Percentiles rank a stretch among this genome's conserved stretches.
phyloP scores from a whole-genome alignment of 1,140 invertebrate genomes.

The Hycleus phaleratus region DNA sequence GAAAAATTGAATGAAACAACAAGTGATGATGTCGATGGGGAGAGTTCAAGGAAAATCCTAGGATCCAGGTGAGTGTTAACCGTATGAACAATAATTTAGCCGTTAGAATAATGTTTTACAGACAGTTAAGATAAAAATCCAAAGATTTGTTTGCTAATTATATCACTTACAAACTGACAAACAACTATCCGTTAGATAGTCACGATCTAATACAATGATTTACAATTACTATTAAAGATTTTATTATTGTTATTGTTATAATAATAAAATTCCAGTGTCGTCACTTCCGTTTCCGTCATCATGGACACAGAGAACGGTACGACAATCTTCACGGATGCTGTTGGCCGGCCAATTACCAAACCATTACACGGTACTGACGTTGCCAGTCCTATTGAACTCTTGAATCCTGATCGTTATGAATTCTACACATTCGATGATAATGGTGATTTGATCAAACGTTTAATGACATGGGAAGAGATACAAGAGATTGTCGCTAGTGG shows the following conservation, averaged over 20 bases:
- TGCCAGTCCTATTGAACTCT: constrained; percentile 65
- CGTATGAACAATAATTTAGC: no score
- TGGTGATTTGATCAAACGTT: constrained; percentile 67
- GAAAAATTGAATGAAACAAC: background rate
- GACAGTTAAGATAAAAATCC: no score
- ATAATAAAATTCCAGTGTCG: constrained; percentile 43
- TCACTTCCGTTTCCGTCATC: constrained; percentile 53
- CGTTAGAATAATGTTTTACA: no score
- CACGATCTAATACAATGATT: no score
- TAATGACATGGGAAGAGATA: constrained; percentile 77
- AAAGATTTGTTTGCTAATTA: no score
- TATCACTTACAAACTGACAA: no score
- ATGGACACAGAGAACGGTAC: constrained; percentile 50
- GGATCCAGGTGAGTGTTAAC: constrained; percentile 28
- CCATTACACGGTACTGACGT: constrained; percentile 47
- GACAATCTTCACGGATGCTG: constrained; percentile 51
- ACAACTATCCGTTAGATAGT: no score
- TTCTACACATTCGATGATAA: constrained; percentile 77
- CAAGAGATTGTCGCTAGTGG: constrained; percentile 73
- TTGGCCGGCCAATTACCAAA: constrained; percentile 51
- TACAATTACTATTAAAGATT: no score
- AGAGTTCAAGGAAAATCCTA: constrained; percentile 32
- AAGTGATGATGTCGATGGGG: constrained; percentile 14
- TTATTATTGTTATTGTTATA: no score
- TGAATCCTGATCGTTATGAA: constrained; percentile 72